phyloP scores from a whole-genome alignment of 2,888 invertebrate genomes.

The Noctua fimbriata region DNA sequence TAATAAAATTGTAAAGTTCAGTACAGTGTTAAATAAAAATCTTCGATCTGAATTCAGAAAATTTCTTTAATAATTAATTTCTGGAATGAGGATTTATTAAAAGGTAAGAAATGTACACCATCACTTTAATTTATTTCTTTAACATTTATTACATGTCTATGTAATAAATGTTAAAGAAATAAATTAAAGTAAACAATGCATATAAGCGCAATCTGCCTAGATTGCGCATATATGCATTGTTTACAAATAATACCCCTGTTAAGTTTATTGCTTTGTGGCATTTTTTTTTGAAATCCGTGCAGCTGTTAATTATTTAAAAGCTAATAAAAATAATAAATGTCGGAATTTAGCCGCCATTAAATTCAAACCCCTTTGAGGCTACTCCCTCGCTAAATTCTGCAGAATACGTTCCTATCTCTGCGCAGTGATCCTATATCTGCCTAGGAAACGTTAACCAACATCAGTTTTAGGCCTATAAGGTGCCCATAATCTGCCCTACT shows the following conservation, averaged over 20 bases:
- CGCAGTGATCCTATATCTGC: too few relatives aligned
- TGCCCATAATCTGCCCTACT: too few relatives aligned
- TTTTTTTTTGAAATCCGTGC: neutral
- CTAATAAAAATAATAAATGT: neutral
- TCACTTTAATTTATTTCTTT: neutral
- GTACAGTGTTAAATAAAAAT: neutral
- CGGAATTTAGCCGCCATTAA: too few relatives aligned
- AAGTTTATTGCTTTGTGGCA: neutral
- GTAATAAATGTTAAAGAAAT: too few relatives aligned
- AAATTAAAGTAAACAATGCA: too few relatives aligned
- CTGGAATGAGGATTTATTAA: neutral
- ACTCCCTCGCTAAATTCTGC: too few relatives aligned
- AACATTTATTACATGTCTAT: neutral
- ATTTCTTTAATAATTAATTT: neutral
- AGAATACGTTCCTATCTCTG: too few relatives aligned
- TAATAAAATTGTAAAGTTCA: neutral
- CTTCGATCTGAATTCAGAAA: neutral
- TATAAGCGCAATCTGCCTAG: too few relatives aligned
- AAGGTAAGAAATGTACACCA: neutral
- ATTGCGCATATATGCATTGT: neutral
- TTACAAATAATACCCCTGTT: neutral
- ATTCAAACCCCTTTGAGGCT: too few relatives aligned
- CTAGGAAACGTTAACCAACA: too few relatives aligned
- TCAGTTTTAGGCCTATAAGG: too few relatives aligned
- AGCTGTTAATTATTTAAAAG: neutral